Base-by-base conservation (phyloP, 37 sponge, comb jelly and placozoan genomes). In the Aphrocallistes beatrix region DNA sequence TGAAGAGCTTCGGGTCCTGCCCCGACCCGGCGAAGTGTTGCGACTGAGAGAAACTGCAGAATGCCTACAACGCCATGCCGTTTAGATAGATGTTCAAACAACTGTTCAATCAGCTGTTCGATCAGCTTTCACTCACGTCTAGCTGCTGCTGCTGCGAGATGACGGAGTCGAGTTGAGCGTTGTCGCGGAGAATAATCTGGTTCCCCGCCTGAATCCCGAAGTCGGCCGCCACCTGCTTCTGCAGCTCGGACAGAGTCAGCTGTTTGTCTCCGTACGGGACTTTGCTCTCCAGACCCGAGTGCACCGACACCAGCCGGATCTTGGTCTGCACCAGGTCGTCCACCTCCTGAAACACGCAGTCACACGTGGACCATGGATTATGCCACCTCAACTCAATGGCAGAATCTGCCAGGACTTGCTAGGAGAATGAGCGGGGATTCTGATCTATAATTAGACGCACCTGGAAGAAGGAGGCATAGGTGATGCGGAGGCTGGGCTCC, bases 81-180 rank as follows among this genome's bases (percentile, higher is more conserved):
- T 25, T 21, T 25, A 60, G 6, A 60, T 32, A 13, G 6, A 25
- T 19, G 3, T 13, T 60, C 75, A 60, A n/a, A n/a, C n/a, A n/a
- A n/a, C n/a, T n/a, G n/a, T 60, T 16, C 45, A 60, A 60, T 60
- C 75, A 19, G n/a, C n/a, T 19, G 75, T 60, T 13, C 75, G 34
- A 19, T n/a, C n/a, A n/a, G n/a, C n/a, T n/a, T n/a, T n/a, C n/a
- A 60, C 75, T 60, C 25, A 60, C 75, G 75, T 60, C 75, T 60
- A 60, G 34, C 32, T 3, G 28, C n/a, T 19, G 3, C 34, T 60
- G 75, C 1, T 13, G 1, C 6, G 75, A 3, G n/a, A 60, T 60
- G 25, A 30, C n/a, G 3, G 75, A 3, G 6, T 60, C 75, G 25
- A 30, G 32, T 30, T 19, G 75, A 32, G 34, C 10, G 25, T 19